Conservation (phyloP, 2,888 invertebrate genomes). For the Latrodectus elegans region DNA sequence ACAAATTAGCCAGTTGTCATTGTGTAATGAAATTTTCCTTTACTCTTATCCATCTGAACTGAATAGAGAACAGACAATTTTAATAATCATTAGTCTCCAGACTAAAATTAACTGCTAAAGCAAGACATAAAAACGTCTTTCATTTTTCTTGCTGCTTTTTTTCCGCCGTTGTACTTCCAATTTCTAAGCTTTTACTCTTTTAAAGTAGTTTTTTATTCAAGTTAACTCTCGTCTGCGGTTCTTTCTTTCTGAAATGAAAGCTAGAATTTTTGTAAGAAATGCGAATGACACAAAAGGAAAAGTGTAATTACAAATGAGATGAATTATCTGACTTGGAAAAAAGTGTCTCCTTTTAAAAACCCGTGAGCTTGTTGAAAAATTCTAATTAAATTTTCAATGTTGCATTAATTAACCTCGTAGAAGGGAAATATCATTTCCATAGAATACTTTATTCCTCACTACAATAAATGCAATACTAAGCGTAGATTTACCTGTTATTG, state of each 20-base stretch:
- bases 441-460: too few relatives aligned
- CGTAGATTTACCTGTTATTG: too few relatives aligned
- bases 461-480: too few relatives aligned
- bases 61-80: constrained; percentile 21
- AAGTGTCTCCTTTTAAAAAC: neutral
- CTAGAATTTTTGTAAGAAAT: constrained; percentile 5
- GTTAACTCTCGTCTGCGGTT: constrained; percentile 8
- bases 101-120: constrained; percentile 36
- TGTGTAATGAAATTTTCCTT: neutral
- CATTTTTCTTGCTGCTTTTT: neutral
- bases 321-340: neutral
- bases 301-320: constrained; percentile 7
- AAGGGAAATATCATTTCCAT: too few relatives aligned
- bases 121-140: constrained; percentile 3
- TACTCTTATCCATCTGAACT: neutral
- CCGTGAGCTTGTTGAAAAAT: constrained; percentile 6
- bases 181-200: constrained; percentile 6
- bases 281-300: neutral
- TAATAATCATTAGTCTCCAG: constrained; percentile 58
- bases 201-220: constrained; percentile 7
- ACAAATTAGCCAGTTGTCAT: too few relatives aligned
- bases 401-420: constrained; percentile 56
- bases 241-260: constrained; percentile 10
- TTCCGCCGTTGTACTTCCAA: neutral
- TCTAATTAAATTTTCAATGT: constrained; percentile 57